Evolutionary conservation across 2,888 invertebrate species (phyloP), one percentile per base, ranked within the genome.

Genomic region (Caradrina kadenii): DNA sequence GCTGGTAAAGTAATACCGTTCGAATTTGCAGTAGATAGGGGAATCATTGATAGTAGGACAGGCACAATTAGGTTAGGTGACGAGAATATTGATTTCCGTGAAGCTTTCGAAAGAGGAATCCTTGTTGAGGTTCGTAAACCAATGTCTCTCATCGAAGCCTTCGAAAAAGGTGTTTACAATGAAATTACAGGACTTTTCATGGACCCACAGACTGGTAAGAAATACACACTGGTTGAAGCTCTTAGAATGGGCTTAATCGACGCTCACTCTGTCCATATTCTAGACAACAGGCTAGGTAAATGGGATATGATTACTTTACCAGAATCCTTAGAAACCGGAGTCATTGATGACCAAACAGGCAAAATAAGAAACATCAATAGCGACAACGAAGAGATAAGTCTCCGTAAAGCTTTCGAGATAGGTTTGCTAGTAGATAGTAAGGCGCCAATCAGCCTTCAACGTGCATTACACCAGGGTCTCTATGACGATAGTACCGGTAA

Each of bases 391-490:
- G 97, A 97, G 84, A 96, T 98, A 49, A 96, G 97, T 45, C 93
- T 98, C 22, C 96, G 96, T 63, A 97, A 98, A 91, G 98, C 98
- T 0, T 97, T 98, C 86, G 97, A 98, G 90, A 96, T 97, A 72
- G 98, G 98, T 22, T 96, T 98, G 69, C 96, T 99, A 58, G 96
- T 98, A 73, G 98, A 98, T 87, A 97, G 97, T 80, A 97, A 98
- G 91, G 98, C 97, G 13, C 97, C 98, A 0, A 97, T 98, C 26
- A 98, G 98, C 17, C 91, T 98, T 45, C 98, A 98, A 89, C 96
- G 98, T 86, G 98, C 98, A 0, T 96, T 99, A 63, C 98, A 98
- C 89, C 98, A 98, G 93, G 98, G 98, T 2, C 94, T 98, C 0
- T 98, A 98, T 88, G 98, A 98, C 82, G 97, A 98, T 71, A 96